Evolutionary conservation across 2,113 vertebrate genomes (phyloP).

Genomic region (Serilophus lunatus): DNA sequence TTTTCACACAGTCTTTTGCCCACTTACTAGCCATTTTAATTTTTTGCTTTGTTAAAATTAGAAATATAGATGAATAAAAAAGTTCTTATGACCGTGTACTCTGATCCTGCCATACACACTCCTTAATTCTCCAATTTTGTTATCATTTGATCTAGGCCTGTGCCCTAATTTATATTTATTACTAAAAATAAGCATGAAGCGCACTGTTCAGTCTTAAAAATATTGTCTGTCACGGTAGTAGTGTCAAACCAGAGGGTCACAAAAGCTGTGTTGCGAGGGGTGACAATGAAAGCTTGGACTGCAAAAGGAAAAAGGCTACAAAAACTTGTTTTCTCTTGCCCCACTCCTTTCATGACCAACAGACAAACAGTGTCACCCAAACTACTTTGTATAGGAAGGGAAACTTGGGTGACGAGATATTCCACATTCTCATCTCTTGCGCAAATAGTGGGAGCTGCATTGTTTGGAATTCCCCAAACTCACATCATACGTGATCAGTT

Average conservation of each 20-base stretch:
- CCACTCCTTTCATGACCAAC: neutral
- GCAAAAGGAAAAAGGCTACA: neutral
- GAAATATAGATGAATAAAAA: neutral
- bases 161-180: neutral
- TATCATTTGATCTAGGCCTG: neutral
- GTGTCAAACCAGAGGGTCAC: neutral
- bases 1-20: neutral
- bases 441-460: neutral
- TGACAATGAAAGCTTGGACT: neutral
- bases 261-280: neutral
- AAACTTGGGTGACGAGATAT: neutral
- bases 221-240: neutral
- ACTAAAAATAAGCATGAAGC: neutral
- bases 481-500: rapidly evolving
- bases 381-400: rapidly evolving
- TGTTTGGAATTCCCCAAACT: neutral
- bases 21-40: neutral
- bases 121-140: neutral
- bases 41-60: neutral
- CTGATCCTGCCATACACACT: neutral
- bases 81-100: neutral
- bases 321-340: neutral
- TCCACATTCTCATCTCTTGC: constrained; percentile 42
- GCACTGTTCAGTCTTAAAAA: neutral
- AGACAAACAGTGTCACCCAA: neutral